These are phyloP conservation scores for Engraulis encrasicolus DNA, from an alignment of 2,113 vertebrate species.

Conservation along the genomic window DNA sequence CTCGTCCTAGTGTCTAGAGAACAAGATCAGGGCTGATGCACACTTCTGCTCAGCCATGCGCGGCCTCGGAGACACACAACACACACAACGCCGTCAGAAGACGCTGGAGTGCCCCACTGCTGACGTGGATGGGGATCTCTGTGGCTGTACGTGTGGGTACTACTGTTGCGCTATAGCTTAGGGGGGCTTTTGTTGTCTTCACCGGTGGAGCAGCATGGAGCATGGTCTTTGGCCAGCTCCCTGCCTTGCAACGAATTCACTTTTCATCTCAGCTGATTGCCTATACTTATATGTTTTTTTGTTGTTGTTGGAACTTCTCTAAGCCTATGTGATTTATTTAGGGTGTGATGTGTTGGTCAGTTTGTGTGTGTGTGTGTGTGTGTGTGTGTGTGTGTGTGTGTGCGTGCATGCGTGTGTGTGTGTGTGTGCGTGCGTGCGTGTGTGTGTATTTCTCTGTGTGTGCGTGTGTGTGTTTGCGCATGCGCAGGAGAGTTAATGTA, in stretches of 20 bases:
- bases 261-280: not conserved
- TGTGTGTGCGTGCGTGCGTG: too few species aligned
- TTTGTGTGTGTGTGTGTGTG: not conserved
- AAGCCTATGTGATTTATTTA: not conserved
- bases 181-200: too few species aligned
- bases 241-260: not conserved
- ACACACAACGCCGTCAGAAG: not conserved
- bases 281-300: not conserved
- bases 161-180: not conserved
- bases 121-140: not conserved
- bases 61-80: not conserved
- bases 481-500: too few species aligned
- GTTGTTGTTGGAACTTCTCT: too few species aligned
- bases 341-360: not conserved
- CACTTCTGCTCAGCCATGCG: slow-evolving; percentile 1
- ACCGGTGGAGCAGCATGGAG: too few species aligned
- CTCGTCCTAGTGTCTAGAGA: not conserved
- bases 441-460: not conserved
- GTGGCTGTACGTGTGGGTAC: not conserved
- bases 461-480: not conserved
- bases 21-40: not conserved
- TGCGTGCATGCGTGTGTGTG: too few species aligned
- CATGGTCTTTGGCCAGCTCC: not conserved
- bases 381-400: not conserved
- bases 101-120: not conserved